These are phyloP conservation scores for Spizella passerina DNA, from an alignment of 2,797 vertebrate genomes.

Conservation along the genomic window DNA sequence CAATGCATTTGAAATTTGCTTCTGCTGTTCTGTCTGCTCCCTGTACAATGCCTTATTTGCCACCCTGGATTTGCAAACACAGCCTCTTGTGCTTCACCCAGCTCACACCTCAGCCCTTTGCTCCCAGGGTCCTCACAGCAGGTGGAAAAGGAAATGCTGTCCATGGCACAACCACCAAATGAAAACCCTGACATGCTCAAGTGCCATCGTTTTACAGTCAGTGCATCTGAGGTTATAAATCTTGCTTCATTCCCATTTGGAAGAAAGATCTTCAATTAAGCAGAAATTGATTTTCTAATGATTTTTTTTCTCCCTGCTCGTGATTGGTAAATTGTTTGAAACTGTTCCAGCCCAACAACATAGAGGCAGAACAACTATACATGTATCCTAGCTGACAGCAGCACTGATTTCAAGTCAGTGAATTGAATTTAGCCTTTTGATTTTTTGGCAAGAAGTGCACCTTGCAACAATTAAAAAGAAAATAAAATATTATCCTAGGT, in stretches of 20 bases:
- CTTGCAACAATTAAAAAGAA: background rate
- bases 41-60: background rate
- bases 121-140: background rate
- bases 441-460: conserved; percentile 24
- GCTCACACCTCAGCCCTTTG: accelerated
- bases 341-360: conserved; percentile 48
- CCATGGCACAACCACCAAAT: background rate
- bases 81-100: background rate
- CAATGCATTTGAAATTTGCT: background rate
- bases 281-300: conserved; percentile 79
- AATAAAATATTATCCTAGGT: background rate
- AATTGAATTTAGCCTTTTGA: conserved; percentile 44
- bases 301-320: conserved; percentile 59
- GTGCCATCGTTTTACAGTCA: background rate
- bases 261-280: conserved; percentile 77
- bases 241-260: conserved; percentile 62
- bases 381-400: background rate
- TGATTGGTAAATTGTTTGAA: conserved; percentile 64
- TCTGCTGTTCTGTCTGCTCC: background rate
- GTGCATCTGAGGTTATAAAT: conserved; percentile 62
- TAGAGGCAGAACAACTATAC: conserved; percentile 62
- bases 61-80: background rate
- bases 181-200: conserved; percentile 36
- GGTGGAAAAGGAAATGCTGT: background rate
- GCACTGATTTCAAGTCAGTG: conserved; percentile 24